Conservation (phyloP, 2,888 invertebrate species). For the Pollenia labialis region DNA sequence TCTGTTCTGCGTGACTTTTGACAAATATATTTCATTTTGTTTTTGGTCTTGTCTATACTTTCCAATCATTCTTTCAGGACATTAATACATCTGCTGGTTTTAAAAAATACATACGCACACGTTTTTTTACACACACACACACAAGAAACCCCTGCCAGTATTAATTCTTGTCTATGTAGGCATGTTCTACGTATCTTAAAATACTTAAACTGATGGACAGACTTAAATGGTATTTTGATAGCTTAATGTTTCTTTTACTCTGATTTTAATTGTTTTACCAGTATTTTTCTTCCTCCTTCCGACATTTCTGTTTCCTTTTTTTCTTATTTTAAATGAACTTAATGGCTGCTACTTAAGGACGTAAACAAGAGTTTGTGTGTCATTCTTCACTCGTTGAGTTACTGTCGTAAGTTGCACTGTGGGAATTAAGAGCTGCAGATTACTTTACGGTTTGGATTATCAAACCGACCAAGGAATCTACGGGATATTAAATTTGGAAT, state of each 20-base stretch:
- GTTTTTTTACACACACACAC: background rate
- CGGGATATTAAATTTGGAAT: too few species aligned
- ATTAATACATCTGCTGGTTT: constrained; percentile 53
- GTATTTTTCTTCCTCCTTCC: constrained; percentile 28
- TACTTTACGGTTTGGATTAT: too few species aligned
- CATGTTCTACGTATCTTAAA: constrained; percentile 42
- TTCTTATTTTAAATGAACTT: constrained; percentile 49
- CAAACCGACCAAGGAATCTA: too few species aligned
- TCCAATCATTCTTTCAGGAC: constrained; percentile 58
- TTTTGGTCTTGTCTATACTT: constrained; percentile 53
- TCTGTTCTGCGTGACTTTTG: constrained; percentile 73
- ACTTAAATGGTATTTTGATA: constrained; percentile 72
- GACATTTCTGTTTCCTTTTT: background rate
- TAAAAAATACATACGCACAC: constrained; percentile 10
- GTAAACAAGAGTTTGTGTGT: constrained; percentile 41
- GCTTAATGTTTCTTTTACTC: constrained; percentile 56
- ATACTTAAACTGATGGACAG: constrained; percentile 44
- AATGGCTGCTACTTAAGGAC: constrained; percentile 69
- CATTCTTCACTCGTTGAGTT: background rate
- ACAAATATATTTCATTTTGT: constrained; percentile 56
- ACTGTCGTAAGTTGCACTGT: background rate
- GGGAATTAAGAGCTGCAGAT: too few species aligned
- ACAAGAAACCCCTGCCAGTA: constrained; percentile 2
- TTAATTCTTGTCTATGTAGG: constrained; percentile 41
- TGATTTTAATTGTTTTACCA: constrained; percentile 62